phyloP scores from a whole-genome alignment of 1,140 invertebrate genomes.

The Drosophila tani region DNA sequence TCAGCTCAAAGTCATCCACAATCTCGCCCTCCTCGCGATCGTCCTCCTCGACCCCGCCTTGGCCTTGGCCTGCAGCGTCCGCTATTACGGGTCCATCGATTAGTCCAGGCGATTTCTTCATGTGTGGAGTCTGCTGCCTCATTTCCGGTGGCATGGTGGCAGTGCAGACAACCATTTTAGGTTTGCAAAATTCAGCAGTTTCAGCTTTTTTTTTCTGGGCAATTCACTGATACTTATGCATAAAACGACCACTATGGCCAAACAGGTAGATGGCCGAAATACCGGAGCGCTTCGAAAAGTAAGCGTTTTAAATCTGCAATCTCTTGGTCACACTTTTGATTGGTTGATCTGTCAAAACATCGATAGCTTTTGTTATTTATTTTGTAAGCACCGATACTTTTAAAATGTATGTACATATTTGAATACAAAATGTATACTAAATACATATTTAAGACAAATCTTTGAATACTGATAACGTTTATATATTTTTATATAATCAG shows the following conservation, averaged over 20 bases:
- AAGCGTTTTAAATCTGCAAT: not conserved
- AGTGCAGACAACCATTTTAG: slow-evolving; percentile 29
- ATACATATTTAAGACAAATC: too few relatives aligned
- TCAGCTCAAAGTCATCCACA: slow-evolving; percentile 79
- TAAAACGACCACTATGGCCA: not conserved
- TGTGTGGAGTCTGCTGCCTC: not conserved
- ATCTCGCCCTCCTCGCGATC: slow-evolving; percentile 83
- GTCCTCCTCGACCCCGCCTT: slow-evolving; percentile 19
- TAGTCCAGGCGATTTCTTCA: not conserved
- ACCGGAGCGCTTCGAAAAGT: not conserved
- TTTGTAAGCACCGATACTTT: not conserved
- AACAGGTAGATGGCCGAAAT: not conserved
- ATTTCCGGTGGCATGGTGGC: slow-evolving; percentile 15
- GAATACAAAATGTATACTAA: too few relatives aligned
- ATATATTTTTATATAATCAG: too few relatives aligned
- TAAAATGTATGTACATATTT: too few relatives aligned
- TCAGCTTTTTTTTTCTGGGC: slow-evolving; percentile 7
- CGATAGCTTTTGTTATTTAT: not conserved
- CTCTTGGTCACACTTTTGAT: not conserved
- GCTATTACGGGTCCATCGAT: not conserved
- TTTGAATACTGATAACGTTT: too few relatives aligned
- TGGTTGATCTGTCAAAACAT: not conserved
- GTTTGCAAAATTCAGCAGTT: slow-evolving; percentile 4
- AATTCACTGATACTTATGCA: slow-evolving; percentile 24
- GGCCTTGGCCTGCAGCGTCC: not conserved